These are phyloP conservation scores for Characodon lateralis DNA, from an alignment of 2,797 vertebrate species.

Conservation along the genomic window DNA sequence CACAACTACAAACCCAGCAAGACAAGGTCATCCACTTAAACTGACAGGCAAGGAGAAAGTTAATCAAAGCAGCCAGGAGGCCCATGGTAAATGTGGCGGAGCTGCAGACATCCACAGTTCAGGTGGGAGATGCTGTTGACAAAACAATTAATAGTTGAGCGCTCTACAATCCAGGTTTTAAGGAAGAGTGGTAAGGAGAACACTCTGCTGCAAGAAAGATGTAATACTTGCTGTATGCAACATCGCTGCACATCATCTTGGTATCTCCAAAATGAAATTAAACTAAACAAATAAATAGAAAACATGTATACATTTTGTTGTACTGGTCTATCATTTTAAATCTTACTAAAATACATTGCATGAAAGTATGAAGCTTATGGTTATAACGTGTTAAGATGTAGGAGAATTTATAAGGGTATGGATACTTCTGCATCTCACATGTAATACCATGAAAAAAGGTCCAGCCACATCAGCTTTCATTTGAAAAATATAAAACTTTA, in stretches of 20 bases:
- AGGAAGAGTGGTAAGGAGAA: neutral
- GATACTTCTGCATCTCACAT: neutral
- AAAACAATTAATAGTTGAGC: neutral
- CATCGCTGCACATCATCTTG: neutral
- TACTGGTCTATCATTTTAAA: neutral
- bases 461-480: conserved; percentile 65
- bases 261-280: neutral
- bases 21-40: too few species aligned
- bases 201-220: neutral
- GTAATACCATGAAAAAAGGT: conserved; percentile 14
- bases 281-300: neutral
- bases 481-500: conserved; percentile 99
- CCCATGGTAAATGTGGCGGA: too few species aligned
- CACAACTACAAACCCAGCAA: too few species aligned
- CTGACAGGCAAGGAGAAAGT: too few species aligned
- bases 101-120: too few species aligned
- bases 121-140: too few species aligned
- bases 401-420: neutral
- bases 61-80: too few species aligned
- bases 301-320: neutral
- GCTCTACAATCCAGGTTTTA: neutral
- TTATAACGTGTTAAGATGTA: neutral
- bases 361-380: neutral
- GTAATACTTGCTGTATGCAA: neutral
- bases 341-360: too few species aligned